phyloP scores from a whole-genome alignment of 2,888 invertebrate species.

The Anoplius nigerrimus region DNA sequence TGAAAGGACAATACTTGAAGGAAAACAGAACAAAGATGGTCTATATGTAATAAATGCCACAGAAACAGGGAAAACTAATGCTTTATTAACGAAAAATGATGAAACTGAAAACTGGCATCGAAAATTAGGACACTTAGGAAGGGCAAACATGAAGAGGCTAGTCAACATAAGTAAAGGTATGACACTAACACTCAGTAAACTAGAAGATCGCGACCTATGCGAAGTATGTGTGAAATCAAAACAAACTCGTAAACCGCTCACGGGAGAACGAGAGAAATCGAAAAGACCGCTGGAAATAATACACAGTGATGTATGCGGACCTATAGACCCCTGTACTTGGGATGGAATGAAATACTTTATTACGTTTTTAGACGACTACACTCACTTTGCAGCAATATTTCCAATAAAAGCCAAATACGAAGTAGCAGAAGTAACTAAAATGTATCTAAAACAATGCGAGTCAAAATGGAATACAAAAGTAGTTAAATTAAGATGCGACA shows the following conservation, averaged over 20 bases:
- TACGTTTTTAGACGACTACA: slow-evolving; percentile 59
- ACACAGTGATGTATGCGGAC: slow-evolving; percentile 57
- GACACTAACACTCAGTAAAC: background rate
- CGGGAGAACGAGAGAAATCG: background rate
- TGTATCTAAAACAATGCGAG: slow-evolving; percentile 48
- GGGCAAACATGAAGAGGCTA: slow-evolving; percentile 1
- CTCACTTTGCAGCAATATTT: slow-evolving; percentile 45
- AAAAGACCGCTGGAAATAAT: slow-evolving; percentile 42
- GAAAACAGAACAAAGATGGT: background rate
- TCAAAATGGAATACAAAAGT: slow-evolving; percentile 2
- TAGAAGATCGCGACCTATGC: background rate
- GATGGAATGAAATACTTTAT: slow-evolving; percentile 39
- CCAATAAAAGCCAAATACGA: slow-evolving; percentile 47
- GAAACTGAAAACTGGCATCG: slow-evolving; percentile 11
- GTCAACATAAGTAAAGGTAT: background rate
- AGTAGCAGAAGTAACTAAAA: slow-evolving; percentile 50
- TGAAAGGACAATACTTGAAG: slow-evolving; percentile 6
- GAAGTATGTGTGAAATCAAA: slow-evolving; percentile 8
- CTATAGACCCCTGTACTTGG: slow-evolving; percentile 48
- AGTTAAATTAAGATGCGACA: background rate
- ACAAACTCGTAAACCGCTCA: background rate
- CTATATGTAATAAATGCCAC: background rate
- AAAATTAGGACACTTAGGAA: slow-evolving; percentile 19
- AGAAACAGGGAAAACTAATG: background rate
- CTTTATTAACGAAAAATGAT: background rate